Percentiles rank a stretch among this genome's conserved stretches.
These are phyloP conservation scores for Lamprologus tigripictilis DNA, from an alignment of 2,113 vertebrate genomes.

Conservation along the genomic window DNA sequence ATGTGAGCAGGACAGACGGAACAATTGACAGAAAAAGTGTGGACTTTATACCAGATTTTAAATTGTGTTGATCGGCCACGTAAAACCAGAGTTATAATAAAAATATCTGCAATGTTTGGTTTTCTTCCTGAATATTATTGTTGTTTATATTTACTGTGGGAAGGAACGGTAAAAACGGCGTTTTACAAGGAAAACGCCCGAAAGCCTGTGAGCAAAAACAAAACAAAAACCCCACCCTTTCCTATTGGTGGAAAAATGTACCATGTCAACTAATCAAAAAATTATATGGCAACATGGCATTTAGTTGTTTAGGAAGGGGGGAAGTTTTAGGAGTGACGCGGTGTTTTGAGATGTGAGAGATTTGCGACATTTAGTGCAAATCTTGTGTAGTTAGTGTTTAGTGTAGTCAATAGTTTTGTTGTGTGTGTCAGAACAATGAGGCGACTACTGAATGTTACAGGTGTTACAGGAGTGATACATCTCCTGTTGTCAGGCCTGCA, in stretches of 20 bases:
- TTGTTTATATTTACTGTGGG: accelerated
- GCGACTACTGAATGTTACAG: accelerated
- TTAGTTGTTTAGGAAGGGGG: not conserved
- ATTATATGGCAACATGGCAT: not conserved
- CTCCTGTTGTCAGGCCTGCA: too few species aligned
- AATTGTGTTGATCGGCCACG: accelerated
- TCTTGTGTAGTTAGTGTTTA: too few species aligned
- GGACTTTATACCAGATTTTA: not conserved
- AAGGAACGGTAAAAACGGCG: accelerated
- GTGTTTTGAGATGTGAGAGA: too few species aligned
- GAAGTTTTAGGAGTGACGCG: accelerated
- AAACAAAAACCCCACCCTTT: accelerated
- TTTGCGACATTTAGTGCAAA: accelerated
- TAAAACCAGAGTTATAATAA: accelerated
- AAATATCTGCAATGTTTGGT: accelerated
- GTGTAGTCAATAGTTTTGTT: too few species aligned
- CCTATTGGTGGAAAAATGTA: not conserved
- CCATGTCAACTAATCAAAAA: accelerated
- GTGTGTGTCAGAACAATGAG: too few species aligned
- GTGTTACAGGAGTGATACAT: accelerated
- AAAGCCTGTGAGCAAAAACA: too few species aligned
- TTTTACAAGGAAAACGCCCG: accelerated
- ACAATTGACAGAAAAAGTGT: accelerated
- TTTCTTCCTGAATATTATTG: accelerated
- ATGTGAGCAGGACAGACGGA: not conserved